Percentiles rank a stretch among this genome's conserved stretches.
phyloP scores from a whole-genome alignment of 2,113 vertebrate species.

The Lampris incognitus region DNA sequence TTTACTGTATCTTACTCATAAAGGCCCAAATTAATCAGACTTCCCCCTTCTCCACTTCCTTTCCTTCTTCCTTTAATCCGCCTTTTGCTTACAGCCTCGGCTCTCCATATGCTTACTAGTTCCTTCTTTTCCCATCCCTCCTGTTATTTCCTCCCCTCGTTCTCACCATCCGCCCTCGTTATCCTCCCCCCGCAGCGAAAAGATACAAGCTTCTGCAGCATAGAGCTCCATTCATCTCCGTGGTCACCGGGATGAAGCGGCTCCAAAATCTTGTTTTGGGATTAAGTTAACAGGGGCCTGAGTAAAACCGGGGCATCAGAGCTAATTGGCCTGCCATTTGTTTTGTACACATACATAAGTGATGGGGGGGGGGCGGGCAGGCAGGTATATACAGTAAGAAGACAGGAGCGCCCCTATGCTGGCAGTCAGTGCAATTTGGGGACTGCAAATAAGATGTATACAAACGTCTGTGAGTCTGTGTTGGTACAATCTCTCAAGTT shows the following conservation, averaged over 20 bases:
- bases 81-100: neutral
- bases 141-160: conserved; percentile 24
- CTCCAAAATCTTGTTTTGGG: conserved; percentile 59
- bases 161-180: conserved; percentile 57
- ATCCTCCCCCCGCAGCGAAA: conserved; percentile 54
- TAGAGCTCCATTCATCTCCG: conserved; percentile 68
- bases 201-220: conserved; percentile 76
- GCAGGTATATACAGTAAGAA: neutral
- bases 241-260: conserved; percentile 46
- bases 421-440: too few relatives aligned
- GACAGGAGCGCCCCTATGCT: neutral
- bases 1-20: conserved; percentile 17
- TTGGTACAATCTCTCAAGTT: too few relatives aligned
- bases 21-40: conserved; percentile 57
- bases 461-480: too few relatives aligned
- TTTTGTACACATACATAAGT: neutral
- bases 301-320: conserved; percentile 31
- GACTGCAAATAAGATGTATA: too few relatives aligned
- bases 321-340: neutral
- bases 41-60: conserved; percentile 27
- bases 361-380: neutral
- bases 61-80: conserved; percentile 29
- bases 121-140: conserved; percentile 2
- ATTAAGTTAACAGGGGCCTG: conserved; percentile 43
- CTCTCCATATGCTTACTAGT: conserved; percentile 22